These are phyloP conservation scores for Mallotus villosus DNA, from an alignment of 2,797 vertebrate genomes.

Conservation along the genomic window DNA sequence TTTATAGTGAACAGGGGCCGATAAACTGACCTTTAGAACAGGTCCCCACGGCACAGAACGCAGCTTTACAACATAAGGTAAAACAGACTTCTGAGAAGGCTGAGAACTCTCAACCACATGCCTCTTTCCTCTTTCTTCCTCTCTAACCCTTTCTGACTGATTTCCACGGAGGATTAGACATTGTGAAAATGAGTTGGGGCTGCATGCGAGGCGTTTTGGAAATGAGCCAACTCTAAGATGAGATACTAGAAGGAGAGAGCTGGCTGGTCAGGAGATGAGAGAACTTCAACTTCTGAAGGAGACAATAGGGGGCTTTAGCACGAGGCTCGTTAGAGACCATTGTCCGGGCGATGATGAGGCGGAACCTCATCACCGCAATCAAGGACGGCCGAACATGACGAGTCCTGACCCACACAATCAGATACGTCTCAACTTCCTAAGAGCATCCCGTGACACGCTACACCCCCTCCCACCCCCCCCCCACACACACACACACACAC, in stretches of 20 bases:
- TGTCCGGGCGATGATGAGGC: not conserved
- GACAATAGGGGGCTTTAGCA: too few species aligned
- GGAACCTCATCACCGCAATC: not conserved
- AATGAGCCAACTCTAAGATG: constrained; percentile 33
- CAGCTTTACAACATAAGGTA: too few species aligned
- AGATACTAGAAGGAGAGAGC: constrained; percentile 34
- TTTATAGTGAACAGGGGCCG: not conserved
- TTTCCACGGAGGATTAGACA: not conserved
- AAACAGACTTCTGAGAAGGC: not conserved
- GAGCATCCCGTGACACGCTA: not conserved
- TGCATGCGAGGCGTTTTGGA: constrained; percentile 34
- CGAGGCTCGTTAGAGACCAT: not conserved
- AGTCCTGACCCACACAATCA: not conserved
- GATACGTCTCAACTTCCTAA: not conserved
- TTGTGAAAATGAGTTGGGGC: not conserved
- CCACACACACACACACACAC: constrained; percentile 4
- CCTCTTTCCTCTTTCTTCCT: not conserved
- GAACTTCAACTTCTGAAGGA: not conserved
- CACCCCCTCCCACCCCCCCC: not conserved
- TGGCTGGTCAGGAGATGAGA: constrained; percentile 21
- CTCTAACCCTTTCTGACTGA: not conserved
- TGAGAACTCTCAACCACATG: not conserved
- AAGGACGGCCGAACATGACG: not conserved
- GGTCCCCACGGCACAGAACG: not conserved
- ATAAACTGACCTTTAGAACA: not conserved